Evolutionary conservation across 2,113 vertebrate genomes (phyloP), one percentile per base, ranked within the genome.

Genomic region (Laterallus jamaicensis): DNA sequence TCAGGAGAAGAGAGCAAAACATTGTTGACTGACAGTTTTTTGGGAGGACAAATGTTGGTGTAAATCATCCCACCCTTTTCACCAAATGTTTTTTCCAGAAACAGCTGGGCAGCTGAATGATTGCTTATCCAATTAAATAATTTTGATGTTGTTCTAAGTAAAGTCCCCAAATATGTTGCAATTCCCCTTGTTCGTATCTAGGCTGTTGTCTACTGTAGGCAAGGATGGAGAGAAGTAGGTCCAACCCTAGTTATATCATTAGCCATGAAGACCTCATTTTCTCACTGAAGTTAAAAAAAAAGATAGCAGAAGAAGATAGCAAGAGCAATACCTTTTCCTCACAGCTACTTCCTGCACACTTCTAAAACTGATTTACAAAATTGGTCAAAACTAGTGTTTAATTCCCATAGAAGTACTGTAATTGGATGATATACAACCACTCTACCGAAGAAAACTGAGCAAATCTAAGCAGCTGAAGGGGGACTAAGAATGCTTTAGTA

Each of bases 1-100:
- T 95, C 86, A 88, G 56, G 67, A 94, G 86, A 94, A 73, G 60
- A 86, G 75, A 92, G 85, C 93, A 92, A 95, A 96, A 88, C 82
- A 86, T 50, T 77, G 68, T 70, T 86, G 56, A 92, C 40, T 90
- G 92, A 90, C 85, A 89, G 42, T 2, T 60, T 90, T 95, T 71
- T 39, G 56, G 79, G 92, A 88, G 35, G 37, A 81, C 76, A 58
- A 68, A 88, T 66, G 15, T 81, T 93, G 60, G 32, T 83, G 47
- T 81, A 88, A 95, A 83, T 80, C 47, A 75, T 88, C 39, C 42
- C 68, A 75, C 64, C 42, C 64, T 90, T 85, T 93, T 74, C 29
- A 24, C 29, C 77, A 80, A 79, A 49, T 9, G 18, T 62, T 82
- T 81, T 76, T 86, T 92, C 75, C 86, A 93, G 52, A 88, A 21